Evolutionary conservation across 2,113 vertebrate species (phyloP).

Genomic region (Callospermophilus lateralis): DNA sequence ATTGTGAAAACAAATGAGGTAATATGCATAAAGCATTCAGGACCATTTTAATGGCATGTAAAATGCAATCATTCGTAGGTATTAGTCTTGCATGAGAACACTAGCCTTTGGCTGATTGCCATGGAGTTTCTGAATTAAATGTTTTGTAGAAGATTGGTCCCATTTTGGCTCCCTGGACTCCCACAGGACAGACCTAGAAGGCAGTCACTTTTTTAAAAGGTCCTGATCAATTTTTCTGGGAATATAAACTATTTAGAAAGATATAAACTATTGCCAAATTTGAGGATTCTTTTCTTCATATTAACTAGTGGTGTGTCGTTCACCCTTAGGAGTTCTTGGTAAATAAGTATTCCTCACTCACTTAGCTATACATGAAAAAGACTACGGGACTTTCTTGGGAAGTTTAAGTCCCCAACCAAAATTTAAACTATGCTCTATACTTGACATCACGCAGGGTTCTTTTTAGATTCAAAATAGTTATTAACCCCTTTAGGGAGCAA

Average conservation of each 20-base stretch:
- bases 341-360: background rate
- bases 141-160: background rate
- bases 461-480: conserved; percentile 46
- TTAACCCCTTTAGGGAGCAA: background rate
- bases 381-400: background rate
- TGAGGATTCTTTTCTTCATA: background rate
- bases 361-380: background rate
- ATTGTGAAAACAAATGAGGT: background rate
- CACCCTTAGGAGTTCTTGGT: background rate
- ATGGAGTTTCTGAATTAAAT: background rate
- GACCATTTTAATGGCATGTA: background rate
- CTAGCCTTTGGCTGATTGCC: background rate
- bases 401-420: conserved; percentile 4
- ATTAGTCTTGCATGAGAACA: background rate
- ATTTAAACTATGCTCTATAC: background rate
- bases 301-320: background rate
- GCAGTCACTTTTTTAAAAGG: background rate
- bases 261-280: background rate
- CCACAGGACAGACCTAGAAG: background rate
- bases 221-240: background rate
- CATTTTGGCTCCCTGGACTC: background rate
- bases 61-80: background rate
- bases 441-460: background rate
- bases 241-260: background rate
- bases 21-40: background rate